Percentiles rank a stretch among this genome's conserved stretches.
Evolutionary conservation across 2,113 vertebrate species (phyloP).

Genomic region (Eidolon helvum): DNA sequence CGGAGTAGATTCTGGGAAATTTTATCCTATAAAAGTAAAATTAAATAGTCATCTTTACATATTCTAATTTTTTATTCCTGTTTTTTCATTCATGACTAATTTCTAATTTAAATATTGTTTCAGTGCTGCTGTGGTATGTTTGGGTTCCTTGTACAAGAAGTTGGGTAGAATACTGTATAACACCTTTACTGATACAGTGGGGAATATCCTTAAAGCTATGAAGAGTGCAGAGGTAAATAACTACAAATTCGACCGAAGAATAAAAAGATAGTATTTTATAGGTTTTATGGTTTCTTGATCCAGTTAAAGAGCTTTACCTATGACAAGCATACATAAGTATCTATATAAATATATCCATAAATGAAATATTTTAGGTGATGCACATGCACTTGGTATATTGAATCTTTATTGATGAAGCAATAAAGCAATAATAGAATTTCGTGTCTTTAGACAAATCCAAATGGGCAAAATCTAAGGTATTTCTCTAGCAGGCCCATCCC

Average conservation of each 20-base stretch:
- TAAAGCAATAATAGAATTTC: neutral
- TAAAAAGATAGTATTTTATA: conserved; percentile 41
- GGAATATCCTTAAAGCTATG: conserved; percentile 94
- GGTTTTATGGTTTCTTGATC: neutral
- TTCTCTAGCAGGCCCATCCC: neutral
- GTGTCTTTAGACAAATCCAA: neutral
- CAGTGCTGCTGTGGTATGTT: conserved; percentile 94
- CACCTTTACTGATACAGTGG: conserved; percentile 90
- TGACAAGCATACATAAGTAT: neutral
- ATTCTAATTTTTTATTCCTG: conserved; percentile 30
- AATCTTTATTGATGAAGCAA: neutral
- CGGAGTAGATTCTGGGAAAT: neutral
- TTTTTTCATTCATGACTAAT: conserved; percentile 53
- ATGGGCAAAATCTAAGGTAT: neutral
- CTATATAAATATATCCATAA: neutral
- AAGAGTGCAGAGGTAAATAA: conserved; percentile 94
- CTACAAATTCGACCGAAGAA: conserved; percentile 72
- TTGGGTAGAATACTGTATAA: conserved; percentile 91
- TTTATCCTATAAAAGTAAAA: conserved; percentile 43
- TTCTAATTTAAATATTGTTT: conserved; percentile 78
- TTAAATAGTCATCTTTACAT: neutral
- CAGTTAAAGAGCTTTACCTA: neutral
- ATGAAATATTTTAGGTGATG: neutral
- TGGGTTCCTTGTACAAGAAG: conserved; percentile 94
- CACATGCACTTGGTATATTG: neutral